Evolutionary conservation across 30 jellyfish, hydroid and myxozoan genomes (phyloP).

Genomic region (Mastigias papua): DNA sequence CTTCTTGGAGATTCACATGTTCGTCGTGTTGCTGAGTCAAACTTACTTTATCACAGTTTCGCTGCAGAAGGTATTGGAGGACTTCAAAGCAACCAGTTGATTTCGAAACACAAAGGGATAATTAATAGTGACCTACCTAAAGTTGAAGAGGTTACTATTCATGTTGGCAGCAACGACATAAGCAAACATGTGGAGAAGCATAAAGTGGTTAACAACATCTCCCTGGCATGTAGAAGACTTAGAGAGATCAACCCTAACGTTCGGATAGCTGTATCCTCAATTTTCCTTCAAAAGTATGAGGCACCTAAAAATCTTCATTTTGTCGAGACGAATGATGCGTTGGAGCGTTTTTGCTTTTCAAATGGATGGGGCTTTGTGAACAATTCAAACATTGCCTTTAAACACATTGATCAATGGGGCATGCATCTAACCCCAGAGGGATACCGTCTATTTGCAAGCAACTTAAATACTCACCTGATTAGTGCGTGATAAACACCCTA

Average conservation of each 20-base stretch:
- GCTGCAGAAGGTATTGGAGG: conserved; percentile 37
- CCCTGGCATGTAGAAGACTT: neutral
- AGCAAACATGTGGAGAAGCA: neutral
- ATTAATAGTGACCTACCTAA: conserved; percentile 28
- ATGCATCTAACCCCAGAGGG: too few relatives aligned
- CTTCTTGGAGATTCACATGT: neutral
- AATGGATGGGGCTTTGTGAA: neutral
- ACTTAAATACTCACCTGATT: too few relatives aligned
- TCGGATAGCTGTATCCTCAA: conserved; percentile 20
- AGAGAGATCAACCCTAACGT: neutral
- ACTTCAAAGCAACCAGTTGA: conserved; percentile 6
- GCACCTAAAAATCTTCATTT: conserved; percentile 9
- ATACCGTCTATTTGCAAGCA: too few relatives aligned
- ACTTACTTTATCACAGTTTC: neutral
- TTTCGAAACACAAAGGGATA: conserved; percentile 7
- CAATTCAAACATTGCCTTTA: neutral
- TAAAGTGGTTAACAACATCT: conserved; percentile 5
- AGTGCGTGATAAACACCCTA: too few relatives aligned
- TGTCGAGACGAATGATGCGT: neutral
- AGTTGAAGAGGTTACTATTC: conserved; percentile 22
- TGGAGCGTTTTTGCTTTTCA: neutral
- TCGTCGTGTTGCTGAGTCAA: neutral
- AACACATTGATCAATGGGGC: too few relatives aligned
- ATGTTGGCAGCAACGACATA: conserved; percentile 22
- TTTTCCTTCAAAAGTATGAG: conserved; percentile 14